These are phyloP conservation scores for Chymomyza costata DNA, from an alignment of 1,140 invertebrate genomes.

Conservation along the genomic window DNA sequence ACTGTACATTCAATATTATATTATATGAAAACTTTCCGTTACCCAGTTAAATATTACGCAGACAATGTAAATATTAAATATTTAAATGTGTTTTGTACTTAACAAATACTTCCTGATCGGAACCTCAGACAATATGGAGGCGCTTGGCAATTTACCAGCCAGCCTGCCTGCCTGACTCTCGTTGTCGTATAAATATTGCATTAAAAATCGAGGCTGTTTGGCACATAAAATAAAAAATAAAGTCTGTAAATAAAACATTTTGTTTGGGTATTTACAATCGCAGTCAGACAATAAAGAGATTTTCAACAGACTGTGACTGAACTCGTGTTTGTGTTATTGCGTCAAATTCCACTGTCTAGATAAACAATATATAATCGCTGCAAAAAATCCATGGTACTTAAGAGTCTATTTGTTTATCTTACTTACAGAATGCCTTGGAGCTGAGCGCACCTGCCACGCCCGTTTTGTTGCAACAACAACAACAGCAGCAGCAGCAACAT, in stretches of 20 bases:
- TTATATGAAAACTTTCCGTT: background rate
- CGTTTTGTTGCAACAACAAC: constrained; percentile 80
- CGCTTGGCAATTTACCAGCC: constrained; percentile 39
- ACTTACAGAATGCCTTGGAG: constrained; percentile 93
- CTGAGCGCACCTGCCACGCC: constrained; percentile 93
- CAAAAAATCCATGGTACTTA: background rate
- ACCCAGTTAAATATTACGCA: no score
- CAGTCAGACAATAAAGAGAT: constrained; percentile 13
- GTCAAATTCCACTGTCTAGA: background rate
- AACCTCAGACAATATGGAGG: constrained; percentile 52
- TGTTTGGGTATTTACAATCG: constrained; percentile 59
- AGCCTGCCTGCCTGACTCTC: no score
- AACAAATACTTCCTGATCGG: constrained; percentile 55
- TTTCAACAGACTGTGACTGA: constrained; percentile 12
- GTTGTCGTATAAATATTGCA: constrained; percentile 64
- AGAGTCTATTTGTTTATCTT: constrained; percentile 31
- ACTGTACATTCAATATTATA: no score
- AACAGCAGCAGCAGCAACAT: constrained; percentile 63
- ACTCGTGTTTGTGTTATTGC: background rate
- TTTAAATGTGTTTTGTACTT: no score
- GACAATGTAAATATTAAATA: constrained; percentile 27
- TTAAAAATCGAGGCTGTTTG: constrained; percentile 38
- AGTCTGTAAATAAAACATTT: constrained; percentile 33
- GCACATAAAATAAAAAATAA: constrained; percentile 4
- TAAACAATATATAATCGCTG: background rate